Percentiles rank a stretch among this genome's conserved stretches.
Evolutionary conservation across 2,113 vertebrate species (phyloP).

Genomic region (Upupa epops): DNA sequence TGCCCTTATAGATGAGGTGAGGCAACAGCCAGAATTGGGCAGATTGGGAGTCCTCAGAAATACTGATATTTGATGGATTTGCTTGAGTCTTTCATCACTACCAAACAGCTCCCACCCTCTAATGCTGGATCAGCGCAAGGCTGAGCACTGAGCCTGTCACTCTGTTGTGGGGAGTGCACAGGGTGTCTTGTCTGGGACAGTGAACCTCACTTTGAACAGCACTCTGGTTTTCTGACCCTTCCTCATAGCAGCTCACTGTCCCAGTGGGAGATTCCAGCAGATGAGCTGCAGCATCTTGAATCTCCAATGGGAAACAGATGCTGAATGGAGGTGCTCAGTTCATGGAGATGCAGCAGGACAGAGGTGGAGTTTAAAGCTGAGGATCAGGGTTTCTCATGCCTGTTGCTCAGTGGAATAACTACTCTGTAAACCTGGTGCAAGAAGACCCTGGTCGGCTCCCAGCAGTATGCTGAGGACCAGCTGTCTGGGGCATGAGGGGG

Average conservation of each 20-base stretch:
- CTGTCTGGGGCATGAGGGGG: background rate
- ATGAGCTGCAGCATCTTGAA: background rate
- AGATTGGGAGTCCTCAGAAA: background rate
- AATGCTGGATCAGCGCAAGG: background rate
- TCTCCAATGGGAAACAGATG: background rate
- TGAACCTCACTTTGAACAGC: background rate
- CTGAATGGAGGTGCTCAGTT: background rate
- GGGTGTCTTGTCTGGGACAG: background rate
- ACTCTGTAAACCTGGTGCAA: background rate
- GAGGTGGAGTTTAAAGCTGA: background rate
- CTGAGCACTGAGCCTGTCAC: background rate
- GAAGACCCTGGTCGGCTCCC: background rate
- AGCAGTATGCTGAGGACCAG: background rate
- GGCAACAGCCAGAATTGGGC: background rate
- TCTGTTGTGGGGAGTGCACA: background rate
- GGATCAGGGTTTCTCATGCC: background rate
- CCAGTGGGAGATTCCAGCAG: background rate
- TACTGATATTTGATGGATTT: fast-evolving
- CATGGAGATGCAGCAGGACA: background rate
- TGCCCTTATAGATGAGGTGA: background rate
- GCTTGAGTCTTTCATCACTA: background rate
- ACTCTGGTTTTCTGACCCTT: background rate
- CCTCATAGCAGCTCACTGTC: background rate
- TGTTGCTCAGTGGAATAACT: background rate
- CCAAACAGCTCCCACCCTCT: background rate